phyloP scores from a whole-genome alignment of 2,888 invertebrate species.

The Euspilapteryx auroguttella region DNA sequence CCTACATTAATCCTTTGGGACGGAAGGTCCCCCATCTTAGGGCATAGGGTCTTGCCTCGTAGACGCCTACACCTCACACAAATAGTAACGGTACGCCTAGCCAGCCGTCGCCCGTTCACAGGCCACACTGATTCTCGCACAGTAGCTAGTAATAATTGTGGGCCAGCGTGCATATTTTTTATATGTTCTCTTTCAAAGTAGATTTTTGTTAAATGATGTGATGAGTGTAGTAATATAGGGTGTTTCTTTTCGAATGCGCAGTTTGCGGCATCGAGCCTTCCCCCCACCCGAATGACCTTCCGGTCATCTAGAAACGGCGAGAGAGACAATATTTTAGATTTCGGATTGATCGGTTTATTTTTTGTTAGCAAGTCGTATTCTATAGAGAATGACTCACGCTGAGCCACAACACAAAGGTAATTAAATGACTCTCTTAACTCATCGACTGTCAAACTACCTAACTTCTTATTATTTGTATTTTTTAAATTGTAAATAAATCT shows the following conservation, averaged over 20 bases:
- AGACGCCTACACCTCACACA: conserved; percentile 1
- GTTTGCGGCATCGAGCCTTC: conserved; percentile 2
- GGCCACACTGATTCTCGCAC: conserved; percentile 2
- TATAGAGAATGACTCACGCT: neutral
- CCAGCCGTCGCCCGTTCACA: conserved; percentile 2
- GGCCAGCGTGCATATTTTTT: conserved; percentile 1
- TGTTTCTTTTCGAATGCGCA: conserved; percentile 2
- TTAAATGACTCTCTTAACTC: neutral
- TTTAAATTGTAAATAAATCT: conserved; percentile 2
- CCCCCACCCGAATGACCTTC: conserved; percentile 4
- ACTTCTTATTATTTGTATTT: neutral
- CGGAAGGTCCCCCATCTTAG: conserved; percentile 6
- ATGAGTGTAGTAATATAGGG: neutral
- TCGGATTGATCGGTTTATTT: neutral
- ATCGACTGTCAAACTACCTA: neutral
- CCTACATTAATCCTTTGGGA: conserved; percentile 1
- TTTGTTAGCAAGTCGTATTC: conserved; percentile 1
- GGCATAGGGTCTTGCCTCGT: neutral
- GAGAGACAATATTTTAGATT: conserved; percentile 2
- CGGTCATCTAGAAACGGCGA: conserved; percentile 5
- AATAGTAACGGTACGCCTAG: neutral
- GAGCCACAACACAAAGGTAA: neutral
- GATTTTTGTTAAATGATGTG: conserved; percentile 1
- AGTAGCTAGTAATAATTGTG: conserved; percentile 1
- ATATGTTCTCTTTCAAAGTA: conserved; percentile 1